A percentile compares a stretch with the other conserved stretches of the same genome.
Evolutionary conservation across 2,113 vertebrate species (phyloP).

Genomic region (Pseudorasbora parva): DNA sequence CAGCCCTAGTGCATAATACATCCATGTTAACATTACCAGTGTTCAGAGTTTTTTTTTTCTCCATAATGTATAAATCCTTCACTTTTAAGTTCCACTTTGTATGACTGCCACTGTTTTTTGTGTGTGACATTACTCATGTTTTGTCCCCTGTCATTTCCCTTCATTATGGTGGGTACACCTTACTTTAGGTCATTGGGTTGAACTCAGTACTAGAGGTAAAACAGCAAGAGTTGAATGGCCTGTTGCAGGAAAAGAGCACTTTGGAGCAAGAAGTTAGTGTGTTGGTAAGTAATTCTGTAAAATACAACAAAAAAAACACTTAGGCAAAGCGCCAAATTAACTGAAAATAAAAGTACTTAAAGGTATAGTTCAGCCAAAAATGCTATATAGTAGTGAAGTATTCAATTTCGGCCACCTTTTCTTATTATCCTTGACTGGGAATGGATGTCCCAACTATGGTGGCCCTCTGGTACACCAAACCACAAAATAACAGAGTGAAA

Average conservation of each 20-base stretch:
- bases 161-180: slow-evolving; percentile 27
- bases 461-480: neutral
- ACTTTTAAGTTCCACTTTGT: slow-evolving; percentile 27
- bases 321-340: neutral
- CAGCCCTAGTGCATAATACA: slow-evolving; percentile 1
- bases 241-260: slow-evolving; percentile 82
- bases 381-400: no score
- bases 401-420: no score
- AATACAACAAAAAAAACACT: neutral
- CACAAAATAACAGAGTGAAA: neutral
- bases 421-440: neutral
- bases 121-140: slow-evolving; percentile 21
- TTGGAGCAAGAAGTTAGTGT: slow-evolving; percentile 83
- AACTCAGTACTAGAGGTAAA: slow-evolving; percentile 80
- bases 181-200: slow-evolving; percentile 81
- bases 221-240: slow-evolving; percentile 80
- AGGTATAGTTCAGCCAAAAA: neutral
- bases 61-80: neutral
- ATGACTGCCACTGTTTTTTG: slow-evolving; percentile 53
- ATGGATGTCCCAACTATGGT: neutral
- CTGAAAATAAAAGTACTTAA: neutral
- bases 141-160: slow-evolving; percentile 9
- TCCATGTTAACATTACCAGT: slow-evolving; percentile 43
- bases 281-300: slow-evolving; percentile 80
- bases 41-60: slow-evolving; percentile 35